phyloP scores from a whole-genome alignment of 1,140 invertebrate species.

The Melipona quadrifasciata region DNA sequence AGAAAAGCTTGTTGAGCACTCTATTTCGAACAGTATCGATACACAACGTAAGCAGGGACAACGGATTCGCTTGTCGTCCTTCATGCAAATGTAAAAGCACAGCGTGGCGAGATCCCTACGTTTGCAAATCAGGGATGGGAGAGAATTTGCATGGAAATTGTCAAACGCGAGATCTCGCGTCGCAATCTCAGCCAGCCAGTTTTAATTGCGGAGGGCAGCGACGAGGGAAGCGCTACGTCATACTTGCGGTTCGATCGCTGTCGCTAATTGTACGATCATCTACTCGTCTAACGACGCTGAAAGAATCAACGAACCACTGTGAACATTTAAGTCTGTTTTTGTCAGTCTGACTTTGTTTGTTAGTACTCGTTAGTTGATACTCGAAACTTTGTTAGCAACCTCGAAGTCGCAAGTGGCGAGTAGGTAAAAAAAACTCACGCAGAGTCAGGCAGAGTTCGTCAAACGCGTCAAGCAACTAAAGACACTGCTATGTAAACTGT shows the following conservation, averaged over 20 bases:
- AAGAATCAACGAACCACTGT: conserved; percentile 57
- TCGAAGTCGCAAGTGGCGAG: not conserved
- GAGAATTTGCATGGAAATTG: not conserved
- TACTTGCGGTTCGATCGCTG: conserved; percentile 23
- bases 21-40: not conserved
- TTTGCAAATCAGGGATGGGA: not conserved
- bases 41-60: conserved; percentile 6
- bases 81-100: conserved; percentile 41
- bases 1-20: not conserved
- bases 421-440: not conserved
- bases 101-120: not conserved
- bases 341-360: conserved; percentile 25
- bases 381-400: not conserved
- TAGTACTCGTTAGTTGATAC: not conserved
- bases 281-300: not conserved
- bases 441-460: conserved; percentile 1
- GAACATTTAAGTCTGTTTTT: conserved; percentile 26
- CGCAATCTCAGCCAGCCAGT: not conserved
- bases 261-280: conserved; percentile 22
- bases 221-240: conserved; percentile 50
- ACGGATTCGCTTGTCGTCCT: not conserved
- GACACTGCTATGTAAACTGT: conserved; percentile 55
- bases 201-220: conserved; percentile 2
- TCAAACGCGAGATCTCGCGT: not conserved
- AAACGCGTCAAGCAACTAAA: conserved; percentile 62